These are phyloP conservation scores for Crenuchus spilurus DNA, from an alignment of 2,797 vertebrate species.

Conservation along the genomic window DNA sequence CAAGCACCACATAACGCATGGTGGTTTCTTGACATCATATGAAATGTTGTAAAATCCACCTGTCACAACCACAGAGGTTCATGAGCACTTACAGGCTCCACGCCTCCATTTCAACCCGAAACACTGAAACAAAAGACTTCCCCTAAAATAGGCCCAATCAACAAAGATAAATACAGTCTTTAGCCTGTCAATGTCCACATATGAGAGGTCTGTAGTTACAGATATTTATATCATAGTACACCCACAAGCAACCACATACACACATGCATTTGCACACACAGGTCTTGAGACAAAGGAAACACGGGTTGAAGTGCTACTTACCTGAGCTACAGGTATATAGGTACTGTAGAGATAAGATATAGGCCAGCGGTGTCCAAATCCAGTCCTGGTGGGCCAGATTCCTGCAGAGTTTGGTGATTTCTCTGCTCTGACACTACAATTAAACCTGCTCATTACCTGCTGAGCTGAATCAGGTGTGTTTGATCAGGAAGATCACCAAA, in stretches of 20 bases:
- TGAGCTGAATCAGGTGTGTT: no score
- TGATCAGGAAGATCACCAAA: no score
- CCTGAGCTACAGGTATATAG: neutral
- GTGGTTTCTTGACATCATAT: neutral
- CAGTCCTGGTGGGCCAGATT: no score
- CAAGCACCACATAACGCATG: neutral
- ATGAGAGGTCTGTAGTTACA: constrained; percentile 38
- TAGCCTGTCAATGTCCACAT: constrained; percentile 35
- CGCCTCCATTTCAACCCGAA: constrained; percentile 19
- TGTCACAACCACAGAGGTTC: constrained; percentile 27
- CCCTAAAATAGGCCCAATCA: constrained; percentile 38
- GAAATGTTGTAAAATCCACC: constrained; percentile 36
- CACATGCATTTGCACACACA: neutral
- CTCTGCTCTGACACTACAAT: no score
- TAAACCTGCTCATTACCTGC: no score
- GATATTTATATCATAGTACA: constrained; percentile 48
- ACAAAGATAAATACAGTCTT: constrained; percentile 48
- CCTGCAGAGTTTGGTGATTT: no score
- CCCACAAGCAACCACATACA: constrained; percentile 1
- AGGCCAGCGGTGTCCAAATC: no score
- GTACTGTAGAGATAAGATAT: neutral
- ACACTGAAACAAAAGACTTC: constrained; percentile 37
- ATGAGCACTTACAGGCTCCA: constrained; percentile 32
- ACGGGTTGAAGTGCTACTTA: neutral
- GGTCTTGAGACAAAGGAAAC: neutral